phyloP scores from a whole-genome alignment of 2,113 vertebrate species.

The Chauna torquata region DNA sequence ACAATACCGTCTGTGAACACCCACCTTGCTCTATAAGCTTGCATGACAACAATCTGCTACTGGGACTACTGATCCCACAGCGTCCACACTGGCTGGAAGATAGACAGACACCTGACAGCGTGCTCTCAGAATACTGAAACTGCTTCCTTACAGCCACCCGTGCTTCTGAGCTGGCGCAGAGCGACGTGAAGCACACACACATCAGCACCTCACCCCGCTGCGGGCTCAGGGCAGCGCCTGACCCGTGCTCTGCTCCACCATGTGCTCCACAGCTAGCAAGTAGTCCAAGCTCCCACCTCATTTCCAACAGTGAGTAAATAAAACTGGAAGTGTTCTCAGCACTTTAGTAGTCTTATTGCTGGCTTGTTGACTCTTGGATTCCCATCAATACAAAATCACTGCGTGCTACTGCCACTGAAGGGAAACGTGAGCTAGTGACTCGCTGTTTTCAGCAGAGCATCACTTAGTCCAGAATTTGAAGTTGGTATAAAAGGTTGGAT shows the following conservation, averaged over 20 bases:
- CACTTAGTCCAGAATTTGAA: neutral
- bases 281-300: neutral
- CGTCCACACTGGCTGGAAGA: neutral
- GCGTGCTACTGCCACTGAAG: neutral
- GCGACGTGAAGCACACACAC: fast-evolving
- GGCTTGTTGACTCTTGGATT: neutral
- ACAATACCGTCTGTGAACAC: neutral
- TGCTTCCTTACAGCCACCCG: neutral
- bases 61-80: neutral
- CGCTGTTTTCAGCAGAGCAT: neutral
- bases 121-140: neutral
- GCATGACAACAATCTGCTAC: neutral
- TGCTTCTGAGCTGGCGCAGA: neutral
- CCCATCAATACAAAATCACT: neutral
- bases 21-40: neutral
- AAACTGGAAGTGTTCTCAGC: neutral
- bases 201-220: neutral
- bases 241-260: neutral
- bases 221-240: neutral
- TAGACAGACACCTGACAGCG: neutral
- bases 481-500: neutral
- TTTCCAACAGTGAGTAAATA: neutral
- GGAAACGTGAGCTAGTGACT: neutral
- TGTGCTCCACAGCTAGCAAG: neutral
- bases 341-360: neutral